Conservation (phyloP, 2,113 vertebrate genomes). For the Bolborhynchus lineola region DNA sequence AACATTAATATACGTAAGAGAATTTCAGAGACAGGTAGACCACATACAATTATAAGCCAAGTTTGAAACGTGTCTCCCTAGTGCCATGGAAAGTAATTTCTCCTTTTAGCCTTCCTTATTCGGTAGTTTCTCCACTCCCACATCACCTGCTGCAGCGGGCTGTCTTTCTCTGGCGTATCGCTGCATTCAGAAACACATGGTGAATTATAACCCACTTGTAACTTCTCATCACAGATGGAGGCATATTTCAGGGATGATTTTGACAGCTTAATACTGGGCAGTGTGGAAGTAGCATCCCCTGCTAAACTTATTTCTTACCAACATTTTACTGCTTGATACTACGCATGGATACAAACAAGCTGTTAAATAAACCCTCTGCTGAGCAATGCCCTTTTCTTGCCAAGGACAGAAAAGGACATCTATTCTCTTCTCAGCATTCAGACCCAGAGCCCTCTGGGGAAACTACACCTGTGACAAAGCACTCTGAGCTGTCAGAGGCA, state of each 20-base stretch:
- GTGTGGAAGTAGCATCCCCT: neutral
- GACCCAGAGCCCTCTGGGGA: neutral
- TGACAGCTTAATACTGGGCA: constrained; percentile 2
- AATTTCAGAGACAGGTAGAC: constrained; percentile 42
- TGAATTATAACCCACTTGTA: constrained; percentile 49
- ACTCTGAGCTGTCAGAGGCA: neutral
- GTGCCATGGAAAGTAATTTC: constrained; percentile 12
- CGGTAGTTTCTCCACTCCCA: neutral
- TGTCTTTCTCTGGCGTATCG: neutral
- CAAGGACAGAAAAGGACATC: neutral
- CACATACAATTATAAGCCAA: neutral
- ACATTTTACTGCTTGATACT: neutral
- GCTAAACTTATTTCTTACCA: neutral
- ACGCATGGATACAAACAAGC: neutral
- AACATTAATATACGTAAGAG: neutral
- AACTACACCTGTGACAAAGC: neutral
- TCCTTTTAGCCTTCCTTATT: neutral
- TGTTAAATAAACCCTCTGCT: constrained; percentile 3
- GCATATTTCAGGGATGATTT: neutral
- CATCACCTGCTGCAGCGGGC: neutral
- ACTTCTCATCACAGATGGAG: neutral
- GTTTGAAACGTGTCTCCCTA: constrained; percentile 13
- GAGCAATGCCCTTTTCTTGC: neutral
- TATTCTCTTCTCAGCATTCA: neutral
- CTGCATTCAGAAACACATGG: constrained; percentile 6